phyloP scores from a whole-genome alignment of 2,888 invertebrate genomes.

The Trachelus troglodyta region DNA sequence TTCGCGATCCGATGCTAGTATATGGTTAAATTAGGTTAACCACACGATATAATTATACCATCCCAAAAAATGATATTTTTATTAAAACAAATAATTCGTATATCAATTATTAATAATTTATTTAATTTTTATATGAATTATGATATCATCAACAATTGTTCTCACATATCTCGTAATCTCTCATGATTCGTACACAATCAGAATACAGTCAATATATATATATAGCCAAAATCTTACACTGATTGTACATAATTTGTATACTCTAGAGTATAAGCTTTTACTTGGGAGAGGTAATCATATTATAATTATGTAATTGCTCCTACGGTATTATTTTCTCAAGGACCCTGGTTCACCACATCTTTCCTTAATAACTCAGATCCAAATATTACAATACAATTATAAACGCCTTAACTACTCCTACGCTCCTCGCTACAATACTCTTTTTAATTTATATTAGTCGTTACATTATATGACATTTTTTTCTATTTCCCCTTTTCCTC shows the following conservation, averaged over 20 bases:
- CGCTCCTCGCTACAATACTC: not conserved
- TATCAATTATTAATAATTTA: too few relatives aligned
- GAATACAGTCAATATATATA: too few relatives aligned
- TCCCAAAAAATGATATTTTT: not conserved
- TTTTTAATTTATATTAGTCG: not conserved
- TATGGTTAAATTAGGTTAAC: not conserved
- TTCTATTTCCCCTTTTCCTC: not conserved
- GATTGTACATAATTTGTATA: too few relatives aligned
- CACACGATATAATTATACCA: not conserved
- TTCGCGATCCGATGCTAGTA: not conserved
- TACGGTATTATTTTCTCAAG: not conserved
- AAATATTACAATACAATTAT: not conserved
- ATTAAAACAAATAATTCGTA: not conserved
- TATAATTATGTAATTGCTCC: not conserved
- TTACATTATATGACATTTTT: not conserved
- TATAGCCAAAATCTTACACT: too few relatives aligned
- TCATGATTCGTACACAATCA: too few relatives aligned
- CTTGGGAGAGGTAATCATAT: not conserved
- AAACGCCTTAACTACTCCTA: not conserved
- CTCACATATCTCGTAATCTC: too few relatives aligned
- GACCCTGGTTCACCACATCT: not conserved
- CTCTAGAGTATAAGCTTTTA: not conserved
- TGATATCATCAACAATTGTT: too few relatives aligned
- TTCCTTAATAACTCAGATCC: not conserved
- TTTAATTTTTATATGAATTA: too few relatives aligned